Conservation (phyloP, 1,140 invertebrate species). For the Agraylea sexmaculata region DNA sequence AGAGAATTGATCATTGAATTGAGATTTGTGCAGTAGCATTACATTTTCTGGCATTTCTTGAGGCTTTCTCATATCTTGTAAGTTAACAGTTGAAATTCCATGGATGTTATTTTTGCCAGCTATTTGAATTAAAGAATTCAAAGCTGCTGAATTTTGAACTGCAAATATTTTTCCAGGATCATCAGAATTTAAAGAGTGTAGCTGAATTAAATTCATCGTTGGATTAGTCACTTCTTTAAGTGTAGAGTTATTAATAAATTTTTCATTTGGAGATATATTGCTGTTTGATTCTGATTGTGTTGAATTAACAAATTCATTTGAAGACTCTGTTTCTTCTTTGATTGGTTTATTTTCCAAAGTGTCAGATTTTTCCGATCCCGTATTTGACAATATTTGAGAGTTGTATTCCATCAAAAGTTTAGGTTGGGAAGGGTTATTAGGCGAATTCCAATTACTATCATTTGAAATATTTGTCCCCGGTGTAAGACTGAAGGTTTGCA, state of each 20-base stretch:
- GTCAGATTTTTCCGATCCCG: conserved; percentile 18
- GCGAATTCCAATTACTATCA: conserved; percentile 12
- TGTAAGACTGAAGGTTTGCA: conserved; percentile 35
- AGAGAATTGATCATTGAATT: conserved; percentile 16
- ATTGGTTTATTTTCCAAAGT: conserved; percentile 13
- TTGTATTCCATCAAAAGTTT: conserved; percentile 18
- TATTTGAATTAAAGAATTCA: conserved; percentile 16
- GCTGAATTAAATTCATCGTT: conserved; percentile 20
- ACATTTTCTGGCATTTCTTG: conserved; percentile 14
- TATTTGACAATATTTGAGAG: conserved; percentile 7
- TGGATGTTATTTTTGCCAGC: conserved; percentile 11
- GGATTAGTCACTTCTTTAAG: conserved; percentile 13
- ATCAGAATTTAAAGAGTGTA: conserved; percentile 16
- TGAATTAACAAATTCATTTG: too few species aligned
- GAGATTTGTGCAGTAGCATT: conserved; percentile 14
- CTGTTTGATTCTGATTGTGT: conserved; percentile 11
- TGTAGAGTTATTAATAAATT: neutral
- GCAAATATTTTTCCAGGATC: conserved; percentile 19
- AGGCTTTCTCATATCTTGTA: conserved; percentile 11
- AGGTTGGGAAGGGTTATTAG: conserved; percentile 13
- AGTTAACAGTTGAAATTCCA: conserved; percentile 13
- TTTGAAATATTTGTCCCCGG: conserved; percentile 28
- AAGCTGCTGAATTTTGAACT: conserved; percentile 15
- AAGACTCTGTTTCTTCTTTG: conserved; percentile 16
- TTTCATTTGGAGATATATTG: conserved; percentile 1